Evolutionary conservation across 2,797 vertebrate species (phyloP), one percentile per base, ranked within the genome.

Genomic region (Alauda arvensis): DNA sequence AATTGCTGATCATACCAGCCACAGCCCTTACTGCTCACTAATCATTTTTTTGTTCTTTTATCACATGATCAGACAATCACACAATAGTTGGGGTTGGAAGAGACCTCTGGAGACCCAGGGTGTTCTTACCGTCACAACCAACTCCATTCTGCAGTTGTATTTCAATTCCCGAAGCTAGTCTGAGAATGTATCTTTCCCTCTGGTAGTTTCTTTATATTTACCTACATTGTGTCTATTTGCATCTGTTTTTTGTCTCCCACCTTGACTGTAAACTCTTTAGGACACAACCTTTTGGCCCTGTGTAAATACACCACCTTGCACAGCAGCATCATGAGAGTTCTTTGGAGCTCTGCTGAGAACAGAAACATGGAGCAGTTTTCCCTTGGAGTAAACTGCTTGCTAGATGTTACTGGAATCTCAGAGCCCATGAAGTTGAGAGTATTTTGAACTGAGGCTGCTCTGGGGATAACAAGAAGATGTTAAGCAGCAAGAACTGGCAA

Each of bases 11-110:
- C 74, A 61, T 87, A 80, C 75, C 61, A 59, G 82, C 48, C 72
- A 77, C 53, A 77, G 61, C 56, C 74, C 66, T 60, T 57, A 74
- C 51, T 81, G 52, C 40, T 83, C 43, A 51, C 82, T 90, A 83
- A 78, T 88, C 59, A 84, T 82, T 69, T 89, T 52, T 89, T 86
- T 95, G 46, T 91, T 87, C 75, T 83, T 90, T 83, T 82, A 57
- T 83, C 39, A 63, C 28, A 24, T 49, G 40, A 24, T 81, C 45
- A 52, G 63, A 57, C 33, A 76, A 57, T 56, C 39, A 45, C 21
- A 31, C n/a, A 40, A 31, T 28, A 12, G 4, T 1, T 57, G 21
- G 18, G 39, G 12, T 51, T 57, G 33, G 33, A 51, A 46, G 39
- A 69, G 25, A 76, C 15, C 29, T 57, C 21, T 81, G 63, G 29